Percentiles rank a stretch among this genome's conserved stretches.
Conservation (phyloP, 1,140 invertebrate species). For the Holcopasites calliopsidis region DNA sequence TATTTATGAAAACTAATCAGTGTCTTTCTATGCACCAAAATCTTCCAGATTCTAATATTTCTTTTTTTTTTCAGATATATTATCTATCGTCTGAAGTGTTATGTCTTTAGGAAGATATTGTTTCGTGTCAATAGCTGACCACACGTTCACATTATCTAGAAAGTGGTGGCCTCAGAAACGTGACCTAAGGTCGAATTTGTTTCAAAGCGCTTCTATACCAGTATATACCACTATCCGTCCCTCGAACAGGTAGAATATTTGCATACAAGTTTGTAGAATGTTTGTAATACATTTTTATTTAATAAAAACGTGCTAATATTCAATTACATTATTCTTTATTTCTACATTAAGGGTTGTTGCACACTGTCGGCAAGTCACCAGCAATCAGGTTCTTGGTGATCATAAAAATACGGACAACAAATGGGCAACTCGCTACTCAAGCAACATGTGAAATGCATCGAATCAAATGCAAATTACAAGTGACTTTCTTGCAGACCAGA, state of each 20-base stretch:
- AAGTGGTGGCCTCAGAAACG: constrained; percentile 36
- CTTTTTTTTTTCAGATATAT: neutral
- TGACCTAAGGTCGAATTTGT: constrained; percentile 14
- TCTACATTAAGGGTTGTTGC: neutral
- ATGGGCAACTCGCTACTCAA: too few relatives aligned
- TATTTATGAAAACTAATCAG: too few relatives aligned
- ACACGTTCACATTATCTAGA: constrained; percentile 60
- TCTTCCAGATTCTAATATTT: too few relatives aligned
- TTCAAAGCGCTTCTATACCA: constrained; percentile 22
- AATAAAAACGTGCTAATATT: neutral
- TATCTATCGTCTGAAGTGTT: constrained; percentile 59
- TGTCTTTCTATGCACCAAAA: too few relatives aligned
- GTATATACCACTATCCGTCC: neutral
- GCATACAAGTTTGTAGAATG: neutral
- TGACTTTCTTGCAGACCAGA: too few relatives aligned
- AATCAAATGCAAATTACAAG: too few relatives aligned
- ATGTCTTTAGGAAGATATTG: constrained; percentile 76
- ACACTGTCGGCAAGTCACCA: too few relatives aligned
- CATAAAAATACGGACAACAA: too few relatives aligned
- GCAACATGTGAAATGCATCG: too few relatives aligned
- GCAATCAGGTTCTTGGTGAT: too few relatives aligned
- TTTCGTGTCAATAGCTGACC: constrained; percentile 58
- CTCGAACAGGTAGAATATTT: constrained; percentile 40
- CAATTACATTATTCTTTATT: neutral
- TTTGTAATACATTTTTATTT: neutral